Base-by-base conservation (phyloP, 2,888 invertebrate species). In the Andricus quercusramuli region DNA sequence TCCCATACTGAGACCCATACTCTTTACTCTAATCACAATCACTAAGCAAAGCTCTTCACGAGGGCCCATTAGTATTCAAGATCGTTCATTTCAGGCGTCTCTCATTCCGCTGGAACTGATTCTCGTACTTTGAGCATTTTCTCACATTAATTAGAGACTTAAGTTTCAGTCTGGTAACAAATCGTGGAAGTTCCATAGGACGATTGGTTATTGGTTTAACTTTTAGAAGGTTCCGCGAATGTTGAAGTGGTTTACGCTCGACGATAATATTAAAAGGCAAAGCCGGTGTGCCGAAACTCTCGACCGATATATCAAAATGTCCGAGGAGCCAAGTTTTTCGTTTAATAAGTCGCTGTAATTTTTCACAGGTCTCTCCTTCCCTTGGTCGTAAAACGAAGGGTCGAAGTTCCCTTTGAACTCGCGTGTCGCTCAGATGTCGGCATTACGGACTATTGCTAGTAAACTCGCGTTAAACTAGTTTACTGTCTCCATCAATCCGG, bases 301-400 rank as follows among this genome's bases (percentile, higher is more conserved):
- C 29, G 25, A 13, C 51, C 80, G 78, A 84, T 84, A 80, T 79
- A 82, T 85, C 85, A 85, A 84, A 85, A 62, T 79, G 81, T n/a
- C 66, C 77, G 78, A 79, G 66, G 81, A 84, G 84, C 83, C 84
- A 90, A 91, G 88, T 91, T 91, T 91, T 88, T 87, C 89, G 90
- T 92, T 91, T 91, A 91, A 91, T 91, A 91, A 91, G 90, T 90
- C 86, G 81, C 85, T 85, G 88, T 89, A 86, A 92, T 92, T 92
- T 92, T 91, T 92, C 91, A 91, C 88, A 83, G 77, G 78, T 20
- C 66, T 51, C 82, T 62, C 3, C 11, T 66, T n/a, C 66, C 66
- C 66, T 66, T 41, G 66, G 66, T 37, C 41, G 37, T 41, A 66
- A 66, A 66, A 66, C 66, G 66, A 41, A 66, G 66, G 66, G 66